Conservation (phyloP, 2,888 invertebrate species). For the Smittia aterrima region DNA sequence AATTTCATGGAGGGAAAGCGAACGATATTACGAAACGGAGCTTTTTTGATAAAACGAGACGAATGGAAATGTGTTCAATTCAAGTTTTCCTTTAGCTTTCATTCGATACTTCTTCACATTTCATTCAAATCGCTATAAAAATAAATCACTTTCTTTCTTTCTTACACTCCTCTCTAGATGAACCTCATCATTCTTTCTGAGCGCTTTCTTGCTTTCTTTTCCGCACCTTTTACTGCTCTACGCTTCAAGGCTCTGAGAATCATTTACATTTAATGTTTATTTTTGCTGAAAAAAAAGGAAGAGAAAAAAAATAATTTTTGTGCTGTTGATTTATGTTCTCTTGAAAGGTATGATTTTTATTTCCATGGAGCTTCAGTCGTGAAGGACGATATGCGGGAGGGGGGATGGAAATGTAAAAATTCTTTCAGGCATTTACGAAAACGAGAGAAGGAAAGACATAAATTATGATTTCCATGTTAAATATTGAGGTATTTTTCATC, state of each 20-base stretch:
- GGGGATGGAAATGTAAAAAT: neutral
- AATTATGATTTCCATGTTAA: slow-evolving; percentile 7
- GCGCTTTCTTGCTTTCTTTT: slow-evolving; percentile 22
- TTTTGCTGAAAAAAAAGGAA: slow-evolving; percentile 16
- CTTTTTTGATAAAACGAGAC: neutral
- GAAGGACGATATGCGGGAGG: neutral
- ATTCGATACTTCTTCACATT: neutral
- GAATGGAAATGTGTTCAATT: neutral
- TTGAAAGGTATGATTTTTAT: slow-evolving; percentile 33
- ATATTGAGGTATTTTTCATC: slow-evolving; percentile 8
- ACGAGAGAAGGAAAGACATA: slow-evolving; percentile 1
- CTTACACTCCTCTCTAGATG: slow-evolving; percentile 8
- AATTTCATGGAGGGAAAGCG: neutral
- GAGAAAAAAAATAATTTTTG: neutral
- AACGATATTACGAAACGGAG: neutral
- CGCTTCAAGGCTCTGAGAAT: slow-evolving; percentile 23
- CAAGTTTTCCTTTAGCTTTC: neutral
- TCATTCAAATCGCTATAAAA: slow-evolving; percentile 33
- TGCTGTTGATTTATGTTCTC: slow-evolving; percentile 31
- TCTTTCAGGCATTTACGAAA: neutral
- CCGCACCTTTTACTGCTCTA: neutral
- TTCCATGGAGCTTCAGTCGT: neutral
- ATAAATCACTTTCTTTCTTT: slow-evolving; percentile 29
- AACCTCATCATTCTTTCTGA: slow-evolving; percentile 34
- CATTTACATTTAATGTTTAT: slow-evolving; percentile 37